These are phyloP conservation scores for Sebastes diploproa DNA, from an alignment of 2,797 vertebrate species.

Conservation along the genomic window DNA sequence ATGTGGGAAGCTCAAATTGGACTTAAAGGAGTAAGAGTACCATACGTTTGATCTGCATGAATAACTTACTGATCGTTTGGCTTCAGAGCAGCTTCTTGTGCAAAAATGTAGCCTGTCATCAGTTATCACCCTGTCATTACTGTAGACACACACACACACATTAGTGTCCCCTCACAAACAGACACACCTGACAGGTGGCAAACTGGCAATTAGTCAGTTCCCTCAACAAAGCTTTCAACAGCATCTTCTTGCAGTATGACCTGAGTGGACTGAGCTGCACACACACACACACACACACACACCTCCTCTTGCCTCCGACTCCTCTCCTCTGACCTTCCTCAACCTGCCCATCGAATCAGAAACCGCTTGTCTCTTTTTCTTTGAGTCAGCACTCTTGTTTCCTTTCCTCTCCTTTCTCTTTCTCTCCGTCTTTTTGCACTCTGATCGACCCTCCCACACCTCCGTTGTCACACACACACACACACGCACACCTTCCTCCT, in stretches of 20 bases:
- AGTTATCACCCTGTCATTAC: background rate
- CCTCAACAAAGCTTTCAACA: slow-evolving; percentile 35
- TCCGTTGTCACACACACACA: background rate
- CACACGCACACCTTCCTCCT: background rate
- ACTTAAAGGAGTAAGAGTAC: background rate
- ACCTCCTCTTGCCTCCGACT: slow-evolving; percentile 16
- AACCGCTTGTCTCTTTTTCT: slow-evolving; percentile 59
- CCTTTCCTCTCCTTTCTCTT: slow-evolving; percentile 9
- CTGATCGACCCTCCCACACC: background rate
- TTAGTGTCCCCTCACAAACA: background rate
- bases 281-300: background rate
- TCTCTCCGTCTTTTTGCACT: background rate
- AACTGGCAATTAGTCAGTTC: slow-evolving; percentile 50
- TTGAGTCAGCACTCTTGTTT: slow-evolving; percentile 67
- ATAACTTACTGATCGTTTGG: background rate
- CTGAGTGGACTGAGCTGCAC: slow-evolving; percentile 4
- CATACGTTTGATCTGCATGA: background rate
- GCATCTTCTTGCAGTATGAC: slow-evolving; percentile 25
- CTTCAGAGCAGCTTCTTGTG: background rate
- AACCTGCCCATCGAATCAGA: slow-evolving; percentile 51
- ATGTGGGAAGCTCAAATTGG: background rate
- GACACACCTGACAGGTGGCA: slow-evolving; percentile 41
- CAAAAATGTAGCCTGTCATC: background rate
- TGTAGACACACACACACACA: background rate
- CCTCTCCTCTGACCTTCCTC: slow-evolving; percentile 65